Evolutionary conservation across 2,113 vertebrate species (phyloP).

Genomic region (Oncorhynchus nerka): DNA sequence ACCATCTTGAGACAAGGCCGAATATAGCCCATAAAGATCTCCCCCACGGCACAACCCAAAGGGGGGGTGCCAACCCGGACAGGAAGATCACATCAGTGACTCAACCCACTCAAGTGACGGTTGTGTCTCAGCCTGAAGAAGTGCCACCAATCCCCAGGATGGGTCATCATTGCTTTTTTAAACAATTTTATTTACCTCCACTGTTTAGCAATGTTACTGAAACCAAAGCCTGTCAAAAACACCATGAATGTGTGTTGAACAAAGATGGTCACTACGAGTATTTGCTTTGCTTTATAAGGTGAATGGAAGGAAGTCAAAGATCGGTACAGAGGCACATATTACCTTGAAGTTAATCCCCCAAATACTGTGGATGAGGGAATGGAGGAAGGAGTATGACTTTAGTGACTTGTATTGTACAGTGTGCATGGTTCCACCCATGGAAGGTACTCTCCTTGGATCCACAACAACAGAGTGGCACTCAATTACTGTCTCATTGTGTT

Average conservation of each 20-base stretch:
- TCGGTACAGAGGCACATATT: constrained; percentile 66
- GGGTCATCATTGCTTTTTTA: constrained; percentile 51
- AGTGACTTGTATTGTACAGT: constrained; percentile 31
- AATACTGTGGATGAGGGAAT: constrained; percentile 40
- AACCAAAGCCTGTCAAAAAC: constrained; percentile 67
- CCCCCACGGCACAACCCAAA: too few species aligned
- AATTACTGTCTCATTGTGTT: constrained; percentile 59
- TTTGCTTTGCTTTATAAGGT: constrained; percentile 39
- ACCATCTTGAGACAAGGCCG: too few species aligned
- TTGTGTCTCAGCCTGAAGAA: constrained; percentile 56
- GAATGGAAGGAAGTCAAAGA: constrained; percentile 43
- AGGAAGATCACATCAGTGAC: not conserved
- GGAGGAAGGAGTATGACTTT: constrained; percentile 33
- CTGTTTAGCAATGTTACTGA: constrained; percentile 56
- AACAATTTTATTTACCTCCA: constrained; percentile 48
- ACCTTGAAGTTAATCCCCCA: constrained; percentile 50
- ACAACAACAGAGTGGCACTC: constrained; percentile 50
- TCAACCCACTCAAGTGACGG: constrained; percentile 39
- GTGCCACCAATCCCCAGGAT: constrained; percentile 61
- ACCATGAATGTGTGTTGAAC: constrained; percentile 71
- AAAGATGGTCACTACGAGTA: constrained; percentile 47
- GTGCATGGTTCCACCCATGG: constrained; percentile 22
- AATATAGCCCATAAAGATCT: too few species aligned
- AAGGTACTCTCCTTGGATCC: constrained; percentile 54
- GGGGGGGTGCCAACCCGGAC: too few species aligned